Base-by-base conservation (phyloP, 2,888 invertebrate species). In the Oscheius sp. region DNA sequence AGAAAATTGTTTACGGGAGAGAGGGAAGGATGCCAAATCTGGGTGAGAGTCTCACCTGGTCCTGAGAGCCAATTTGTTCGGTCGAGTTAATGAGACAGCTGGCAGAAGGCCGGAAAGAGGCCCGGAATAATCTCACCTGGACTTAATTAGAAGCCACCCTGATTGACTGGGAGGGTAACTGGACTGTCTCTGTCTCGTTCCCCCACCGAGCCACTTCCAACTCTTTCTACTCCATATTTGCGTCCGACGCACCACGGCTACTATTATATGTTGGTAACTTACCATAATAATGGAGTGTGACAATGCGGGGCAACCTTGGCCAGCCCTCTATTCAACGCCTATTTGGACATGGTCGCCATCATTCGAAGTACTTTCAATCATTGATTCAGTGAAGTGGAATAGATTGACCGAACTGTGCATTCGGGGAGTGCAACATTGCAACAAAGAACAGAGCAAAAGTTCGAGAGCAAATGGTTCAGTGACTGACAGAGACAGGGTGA, bases 201-300 rank as follows among this genome's bases (percentile, higher is more conserved):
- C 21, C 21, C 21, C 21, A 21, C 21, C 21, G 21, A 21, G 21
- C 42, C 42, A 42, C 4, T 42, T 21, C 21, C 57, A 11, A 58
- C 63, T n/a, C 42, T 68, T 68, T 68, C 53, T 11, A 35, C 7
- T 42, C 35, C 5, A 55, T 68, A 68, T 68, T 68, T 68, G 68
- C 55, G 37, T 55, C 32, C 29, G 13, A 9, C 37, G 68, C 29
- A 35, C 35, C 42, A 42, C 42, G 68, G 53, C 68, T 63, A 55
- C 68, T 37, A 68, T 68, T 55, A 37, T 55, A 42, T 42, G 42
- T 42, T 42, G 42, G 42, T 42, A 68, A 68, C 55, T 66, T 66
- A 66, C 66, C 53, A 68, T 68, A 55, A 65, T 65, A 65, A 68
- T 68, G 68, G 68, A 68, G 68, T 68, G 55, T 29, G 55, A 60